Percentiles rank a stretch among this genome's conserved stretches.
Evolutionary conservation across 2,113 vertebrate genomes (phyloP).

Genomic region (Heterotilapia buettikoferi): DNA sequence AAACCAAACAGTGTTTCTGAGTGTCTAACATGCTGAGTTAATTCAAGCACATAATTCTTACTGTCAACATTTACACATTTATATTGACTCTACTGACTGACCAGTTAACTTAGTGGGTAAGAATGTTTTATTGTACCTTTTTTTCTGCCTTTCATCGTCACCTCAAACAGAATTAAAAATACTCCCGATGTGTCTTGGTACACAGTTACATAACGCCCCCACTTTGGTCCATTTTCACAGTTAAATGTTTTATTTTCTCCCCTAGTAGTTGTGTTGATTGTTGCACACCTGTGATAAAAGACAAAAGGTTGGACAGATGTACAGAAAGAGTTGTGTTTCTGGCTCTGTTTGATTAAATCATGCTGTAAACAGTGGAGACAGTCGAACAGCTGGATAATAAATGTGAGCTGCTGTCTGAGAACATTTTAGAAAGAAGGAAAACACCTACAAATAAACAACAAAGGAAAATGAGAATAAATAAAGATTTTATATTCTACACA

Average conservation of each 20-base stretch:
- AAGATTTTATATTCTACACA: background rate
- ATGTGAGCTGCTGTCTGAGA: background rate
- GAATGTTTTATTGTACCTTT: background rate
- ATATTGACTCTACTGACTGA: background rate
- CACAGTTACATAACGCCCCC: too few relatives aligned
- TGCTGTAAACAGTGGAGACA: background rate
- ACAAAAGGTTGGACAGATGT: background rate
- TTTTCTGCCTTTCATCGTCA: background rate
- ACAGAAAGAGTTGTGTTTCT: background rate
- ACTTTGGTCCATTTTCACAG: accelerated
- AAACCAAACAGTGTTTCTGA: too few relatives aligned
- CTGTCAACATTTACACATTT: background rate
- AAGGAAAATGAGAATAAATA: background rate
- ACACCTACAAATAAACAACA: background rate
- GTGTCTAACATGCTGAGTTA: too few relatives aligned
- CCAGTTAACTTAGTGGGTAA: background rate
- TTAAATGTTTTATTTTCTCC: accelerated
- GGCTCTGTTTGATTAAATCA: background rate
- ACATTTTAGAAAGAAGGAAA: background rate
- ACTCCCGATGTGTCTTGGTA: too few relatives aligned
- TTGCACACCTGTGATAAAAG: background rate
- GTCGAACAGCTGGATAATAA: background rate
- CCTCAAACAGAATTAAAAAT: too few relatives aligned
- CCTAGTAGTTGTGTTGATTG: accelerated
- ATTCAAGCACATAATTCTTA: background rate